Evolutionary conservation across 2,113 vertebrate species (phyloP).

Genomic region (Eublepharis macularius): DNA sequence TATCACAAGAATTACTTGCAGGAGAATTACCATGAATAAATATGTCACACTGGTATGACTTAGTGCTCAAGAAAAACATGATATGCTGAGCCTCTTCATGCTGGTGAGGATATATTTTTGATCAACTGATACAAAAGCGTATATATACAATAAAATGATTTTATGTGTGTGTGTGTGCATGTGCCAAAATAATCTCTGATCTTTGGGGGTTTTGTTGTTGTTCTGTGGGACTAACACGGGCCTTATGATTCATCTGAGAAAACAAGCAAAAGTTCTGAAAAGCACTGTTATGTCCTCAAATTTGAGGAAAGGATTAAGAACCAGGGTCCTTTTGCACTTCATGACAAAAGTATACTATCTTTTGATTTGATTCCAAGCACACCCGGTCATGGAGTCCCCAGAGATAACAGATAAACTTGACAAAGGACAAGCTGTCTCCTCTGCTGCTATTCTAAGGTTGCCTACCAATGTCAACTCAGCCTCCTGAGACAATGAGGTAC

Average conservation of each 20-base stretch:
- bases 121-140: background rate
- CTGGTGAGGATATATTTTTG: background rate
- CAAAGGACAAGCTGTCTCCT: background rate
- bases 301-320: background rate
- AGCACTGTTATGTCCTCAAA: background rate
- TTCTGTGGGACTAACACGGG: background rate
- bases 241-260: background rate
- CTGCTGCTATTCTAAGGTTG: background rate
- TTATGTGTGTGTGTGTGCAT: too few species aligned
- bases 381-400: background rate
- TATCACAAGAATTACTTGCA: background rate
- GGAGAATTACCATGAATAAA: background rate
- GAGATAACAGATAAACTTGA: background rate
- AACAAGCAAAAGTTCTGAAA: background rate
- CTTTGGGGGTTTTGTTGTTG: background rate
- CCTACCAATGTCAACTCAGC: background rate
- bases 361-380: background rate
- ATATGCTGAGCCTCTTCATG: background rate
- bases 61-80: background rate
- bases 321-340: background rate
- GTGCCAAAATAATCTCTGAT: background rate
- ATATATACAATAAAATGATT: background rate
- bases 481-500: background rate
- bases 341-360: background rate
- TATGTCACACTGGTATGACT: background rate